Evolutionary conservation across 2,888 invertebrate species (phyloP).

Genomic region (Bombyx huttoni): DNA sequence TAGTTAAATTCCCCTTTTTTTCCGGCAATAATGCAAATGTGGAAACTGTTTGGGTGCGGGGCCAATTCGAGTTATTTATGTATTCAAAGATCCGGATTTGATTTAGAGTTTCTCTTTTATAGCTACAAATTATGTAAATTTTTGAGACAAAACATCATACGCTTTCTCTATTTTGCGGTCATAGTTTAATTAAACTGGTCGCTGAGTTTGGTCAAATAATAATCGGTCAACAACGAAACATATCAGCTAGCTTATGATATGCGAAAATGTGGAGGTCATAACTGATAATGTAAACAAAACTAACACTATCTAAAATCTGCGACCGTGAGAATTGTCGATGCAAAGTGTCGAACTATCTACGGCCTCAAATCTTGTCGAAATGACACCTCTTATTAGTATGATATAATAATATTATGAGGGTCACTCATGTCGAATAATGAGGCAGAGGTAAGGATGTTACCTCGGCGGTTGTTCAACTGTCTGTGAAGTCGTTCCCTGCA

Average conservation of each 20-base stretch:
- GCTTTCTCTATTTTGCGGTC: too few relatives aligned
- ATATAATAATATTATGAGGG: neutral
- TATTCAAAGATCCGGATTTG: neutral
- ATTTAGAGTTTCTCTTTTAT: neutral
- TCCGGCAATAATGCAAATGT: constrained; percentile 5
- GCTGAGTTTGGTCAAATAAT: too few relatives aligned
- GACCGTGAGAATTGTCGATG: neutral
- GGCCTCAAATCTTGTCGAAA: neutral
- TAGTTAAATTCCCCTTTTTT: constrained; percentile 22
- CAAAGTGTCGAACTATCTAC: neutral
- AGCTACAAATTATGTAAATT: too few relatives aligned
- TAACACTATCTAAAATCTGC: neutral
- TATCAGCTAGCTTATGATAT: too few relatives aligned
- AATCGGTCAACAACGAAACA: too few relatives aligned
- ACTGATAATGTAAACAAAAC: neutral
- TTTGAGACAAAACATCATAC: too few relatives aligned
- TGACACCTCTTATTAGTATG: neutral
- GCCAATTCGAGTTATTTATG: constrained; percentile 2
- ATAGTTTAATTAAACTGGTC: too few relatives aligned
- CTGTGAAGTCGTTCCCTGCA: constrained; percentile 47
- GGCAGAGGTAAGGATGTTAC: neutral
- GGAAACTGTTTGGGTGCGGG: neutral
- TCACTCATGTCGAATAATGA: neutral
- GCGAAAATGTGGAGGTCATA: too few relatives aligned
- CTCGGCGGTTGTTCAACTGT: constrained; percentile 30